Conservation (phyloP, 2,113 vertebrate genomes). For the Calyptommatus sinebrachiatus region DNA sequence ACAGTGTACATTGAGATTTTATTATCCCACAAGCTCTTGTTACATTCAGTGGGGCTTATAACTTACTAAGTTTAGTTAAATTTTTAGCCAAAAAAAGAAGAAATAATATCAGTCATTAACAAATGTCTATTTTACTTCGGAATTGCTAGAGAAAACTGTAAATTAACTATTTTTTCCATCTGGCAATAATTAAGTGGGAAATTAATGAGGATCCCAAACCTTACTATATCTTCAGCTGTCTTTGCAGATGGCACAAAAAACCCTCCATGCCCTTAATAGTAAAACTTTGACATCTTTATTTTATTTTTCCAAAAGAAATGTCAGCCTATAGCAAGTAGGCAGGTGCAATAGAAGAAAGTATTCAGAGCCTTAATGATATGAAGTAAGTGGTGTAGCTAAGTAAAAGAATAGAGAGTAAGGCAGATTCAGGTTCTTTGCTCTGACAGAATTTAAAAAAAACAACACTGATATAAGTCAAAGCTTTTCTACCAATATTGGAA, state of each 20-base stretch:
- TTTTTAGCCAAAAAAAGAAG: not conserved
- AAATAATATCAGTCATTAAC: not conserved
- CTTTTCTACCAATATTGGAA: not conserved
- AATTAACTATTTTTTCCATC: not conserved
- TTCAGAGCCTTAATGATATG: not conserved
- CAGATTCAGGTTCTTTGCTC: not conserved
- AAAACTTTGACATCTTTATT: not conserved
- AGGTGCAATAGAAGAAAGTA: constrained; percentile 8
- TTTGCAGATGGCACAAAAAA: constrained; percentile 21
- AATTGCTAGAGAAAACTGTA: not conserved
- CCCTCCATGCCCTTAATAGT: not conserved
- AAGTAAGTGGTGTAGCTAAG: not conserved
- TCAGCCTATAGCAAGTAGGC: not conserved
- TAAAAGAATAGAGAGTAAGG: not conserved
- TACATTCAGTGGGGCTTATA: not conserved
- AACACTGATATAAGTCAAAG: not conserved
- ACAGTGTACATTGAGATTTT: not conserved
- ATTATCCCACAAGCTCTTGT: not conserved
- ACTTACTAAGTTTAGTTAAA: not conserved
- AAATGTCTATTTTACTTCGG: not conserved
- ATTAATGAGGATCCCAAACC: not conserved
- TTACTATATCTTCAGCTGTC: not conserved
- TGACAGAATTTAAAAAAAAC: not conserved
- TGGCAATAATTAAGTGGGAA: not conserved
- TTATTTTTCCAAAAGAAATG: not conserved